These are phyloP conservation scores for Calameuta filiformis DNA, from an alignment of 2,888 invertebrate genomes.

Conservation along the genomic window DNA sequence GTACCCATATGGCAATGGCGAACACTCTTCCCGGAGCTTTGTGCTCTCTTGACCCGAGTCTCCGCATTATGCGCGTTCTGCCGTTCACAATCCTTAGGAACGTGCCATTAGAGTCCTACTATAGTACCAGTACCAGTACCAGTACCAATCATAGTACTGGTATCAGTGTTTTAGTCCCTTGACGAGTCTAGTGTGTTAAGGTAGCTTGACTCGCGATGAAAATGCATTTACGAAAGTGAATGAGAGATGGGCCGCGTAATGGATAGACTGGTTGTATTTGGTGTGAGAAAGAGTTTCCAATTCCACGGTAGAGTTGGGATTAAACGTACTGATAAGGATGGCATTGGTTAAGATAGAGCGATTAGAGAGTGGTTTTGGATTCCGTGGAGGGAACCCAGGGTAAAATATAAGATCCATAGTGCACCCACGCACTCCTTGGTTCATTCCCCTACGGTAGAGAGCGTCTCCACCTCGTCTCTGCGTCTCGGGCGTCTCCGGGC, in stretches of 20 bases:
- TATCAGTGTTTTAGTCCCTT: neutral
- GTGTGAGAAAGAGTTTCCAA: neutral
- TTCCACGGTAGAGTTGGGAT: neutral
- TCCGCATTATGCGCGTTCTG: neutral
- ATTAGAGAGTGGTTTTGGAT: neutral
- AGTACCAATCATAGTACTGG: neutral
- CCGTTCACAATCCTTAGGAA: neutral
- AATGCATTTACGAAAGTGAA: neutral
- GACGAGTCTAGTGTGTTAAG: neutral
- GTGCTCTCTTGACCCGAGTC: neutral
- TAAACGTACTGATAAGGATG: neutral
- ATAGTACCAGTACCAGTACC: neutral
- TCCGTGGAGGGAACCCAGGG: neutral
- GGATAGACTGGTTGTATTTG: neutral
- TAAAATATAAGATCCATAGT: neutral
- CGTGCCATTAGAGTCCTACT: neutral
- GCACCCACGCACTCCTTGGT: constrained; percentile 3
- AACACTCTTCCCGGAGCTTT: neutral
- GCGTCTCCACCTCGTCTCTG: neutral
- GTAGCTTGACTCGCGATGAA: neutral
- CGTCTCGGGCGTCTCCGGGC: constrained; percentile 1
- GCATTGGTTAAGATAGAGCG: neutral
- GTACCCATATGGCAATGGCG: neutral
- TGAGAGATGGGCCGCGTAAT: neutral
- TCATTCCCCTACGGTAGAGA: constrained; percentile 3